phyloP scores from a whole-genome alignment of 2,888 invertebrate species.

The Diplazon laetatorius region DNA sequence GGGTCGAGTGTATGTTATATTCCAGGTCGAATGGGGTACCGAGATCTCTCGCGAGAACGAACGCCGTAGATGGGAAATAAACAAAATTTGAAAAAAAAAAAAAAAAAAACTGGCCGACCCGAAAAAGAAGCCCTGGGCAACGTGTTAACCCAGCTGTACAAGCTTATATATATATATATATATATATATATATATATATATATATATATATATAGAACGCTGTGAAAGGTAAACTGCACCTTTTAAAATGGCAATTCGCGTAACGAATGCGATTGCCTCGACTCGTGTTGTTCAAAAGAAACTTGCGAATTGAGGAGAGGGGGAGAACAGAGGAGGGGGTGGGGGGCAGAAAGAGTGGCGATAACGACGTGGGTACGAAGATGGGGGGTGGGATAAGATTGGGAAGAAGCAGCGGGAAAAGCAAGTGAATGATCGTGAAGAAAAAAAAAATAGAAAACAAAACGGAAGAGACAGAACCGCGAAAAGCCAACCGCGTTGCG shows the following conservation, averaged over 20 bases:
- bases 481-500: not conserved
- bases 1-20: conserved; percentile 65
- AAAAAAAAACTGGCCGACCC: conserved; percentile 6
- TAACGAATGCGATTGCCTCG: conserved; percentile 74
- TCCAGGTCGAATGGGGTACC: conserved; percentile 40
- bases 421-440: conserved; percentile 15
- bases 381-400: conserved; percentile 43
- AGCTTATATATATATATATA: conserved; percentile 15
- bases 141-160: conserved; percentile 48
- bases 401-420: conserved; percentile 37
- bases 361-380: conserved; percentile 49
- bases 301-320: conserved; percentile 38
- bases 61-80: conserved; percentile 26
- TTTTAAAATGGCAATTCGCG: conserved; percentile 73
- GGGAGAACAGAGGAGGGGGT: conserved; percentile 18
- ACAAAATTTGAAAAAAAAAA: conserved; percentile 47
- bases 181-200: conserved; percentile 13
- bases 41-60: conserved; percentile 28
- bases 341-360: conserved; percentile 4
- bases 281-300: conserved; percentile 33
- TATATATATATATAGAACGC: conserved; percentile 17
- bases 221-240: conserved; percentile 68
- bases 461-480: not conserved
- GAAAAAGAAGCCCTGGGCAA: conserved; percentile 23
- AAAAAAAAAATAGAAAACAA: not conserved